Evolutionary conservation across 2,113 vertebrate genomes (phyloP).

Genomic region (Mesitornis unicolor): DNA sequence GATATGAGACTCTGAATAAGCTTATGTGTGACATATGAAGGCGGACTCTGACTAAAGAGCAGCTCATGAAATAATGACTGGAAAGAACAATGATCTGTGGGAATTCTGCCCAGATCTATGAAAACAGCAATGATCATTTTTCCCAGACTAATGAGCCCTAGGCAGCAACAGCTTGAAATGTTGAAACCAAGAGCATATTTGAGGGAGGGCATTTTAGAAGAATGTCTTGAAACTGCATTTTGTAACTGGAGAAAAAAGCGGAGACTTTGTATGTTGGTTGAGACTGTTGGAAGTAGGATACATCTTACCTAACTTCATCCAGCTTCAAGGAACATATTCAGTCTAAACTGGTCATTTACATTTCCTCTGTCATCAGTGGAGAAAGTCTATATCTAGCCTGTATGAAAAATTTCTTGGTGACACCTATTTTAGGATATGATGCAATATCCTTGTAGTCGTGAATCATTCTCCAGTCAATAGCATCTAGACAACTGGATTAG

Average conservation of each 20-base stretch:
- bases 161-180: slow-evolving; percentile 25
- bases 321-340: neutral
- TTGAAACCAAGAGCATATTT: slow-evolving; percentile 58
- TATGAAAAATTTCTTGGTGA: neutral
- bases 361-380: neutral
- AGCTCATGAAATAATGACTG: neutral
- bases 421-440: neutral
- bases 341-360: neutral
- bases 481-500: neutral
- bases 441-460: neutral
- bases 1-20: neutral
- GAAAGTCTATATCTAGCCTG: neutral
- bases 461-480: neutral
- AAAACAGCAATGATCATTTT: neutral
- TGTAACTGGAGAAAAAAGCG: neutral
- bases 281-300: neutral
- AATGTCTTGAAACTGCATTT: slow-evolving; percentile 43
- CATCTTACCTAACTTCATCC: neutral
- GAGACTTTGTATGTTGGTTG: neutral
- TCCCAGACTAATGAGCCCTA: slow-evolving; percentile 23
- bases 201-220: slow-evolving; percentile 29
- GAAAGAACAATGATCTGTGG: slow-evolving; percentile 12
- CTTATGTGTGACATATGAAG: neutral
- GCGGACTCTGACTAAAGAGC: neutral
- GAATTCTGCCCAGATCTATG: slow-evolving; percentile 25